Evolutionary conservation across 2,113 vertebrate species (phyloP).

Genomic region (Ammodramus savannarum): DNA sequence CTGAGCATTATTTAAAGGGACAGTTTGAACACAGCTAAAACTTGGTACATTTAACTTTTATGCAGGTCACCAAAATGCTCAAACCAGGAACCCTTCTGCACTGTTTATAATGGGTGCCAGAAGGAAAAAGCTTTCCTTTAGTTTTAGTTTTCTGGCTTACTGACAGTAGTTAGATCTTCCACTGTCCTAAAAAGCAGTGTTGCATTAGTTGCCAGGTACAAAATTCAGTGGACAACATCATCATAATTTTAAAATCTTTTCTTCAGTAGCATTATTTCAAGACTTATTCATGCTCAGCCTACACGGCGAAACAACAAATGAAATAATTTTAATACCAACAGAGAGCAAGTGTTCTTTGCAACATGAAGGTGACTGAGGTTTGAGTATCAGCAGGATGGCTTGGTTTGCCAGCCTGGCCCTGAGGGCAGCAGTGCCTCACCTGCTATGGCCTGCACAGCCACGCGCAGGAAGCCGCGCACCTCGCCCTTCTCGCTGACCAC

Average conservation of each 20-base stretch:
- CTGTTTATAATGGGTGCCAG: not conserved
- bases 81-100: not conserved
- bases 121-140: not conserved
- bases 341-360: not conserved
- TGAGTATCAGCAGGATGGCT: rapidly evolving
- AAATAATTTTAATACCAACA: not conserved
- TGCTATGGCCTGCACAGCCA: slow-evolving; percentile 96
- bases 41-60: not conserved
- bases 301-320: rapidly evolving
- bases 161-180: not conserved
- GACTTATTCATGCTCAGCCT: not conserved
- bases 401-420: not conserved
- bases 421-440: slow-evolving; percentile 66
- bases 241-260: not conserved
- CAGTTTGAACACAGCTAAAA: not conserved
- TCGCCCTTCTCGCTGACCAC: slow-evolving; percentile 97
- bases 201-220: not conserved
- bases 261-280: not conserved
- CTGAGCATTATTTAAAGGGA: not conserved
- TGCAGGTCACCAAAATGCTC: not conserved
- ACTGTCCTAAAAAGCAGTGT: not conserved
- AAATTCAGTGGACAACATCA: not conserved
- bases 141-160: not conserved
- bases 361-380: rapidly evolving
- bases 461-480: slow-evolving; percentile 92